A percentile compares a stretch with the other conserved stretches of the same genome.
Evolutionary conservation across 37 sponge, comb jelly and placozoan species (phyloP).

Genomic region (Eunapius fragilis): DNA sequence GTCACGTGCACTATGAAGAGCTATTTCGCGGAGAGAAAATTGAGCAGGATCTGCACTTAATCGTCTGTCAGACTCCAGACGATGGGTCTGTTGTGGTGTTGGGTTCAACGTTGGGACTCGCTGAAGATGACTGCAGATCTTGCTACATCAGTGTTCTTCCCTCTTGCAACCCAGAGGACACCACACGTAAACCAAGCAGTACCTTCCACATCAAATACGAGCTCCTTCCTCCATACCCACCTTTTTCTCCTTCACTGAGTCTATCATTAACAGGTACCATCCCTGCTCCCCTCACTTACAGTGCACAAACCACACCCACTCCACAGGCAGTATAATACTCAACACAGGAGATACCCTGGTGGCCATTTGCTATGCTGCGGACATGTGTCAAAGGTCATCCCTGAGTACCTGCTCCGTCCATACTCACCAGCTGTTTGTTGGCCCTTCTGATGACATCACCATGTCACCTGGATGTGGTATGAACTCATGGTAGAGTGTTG

Average conservation of each 20-base stretch:
- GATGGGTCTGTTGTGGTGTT: not conserved
- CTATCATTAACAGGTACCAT: slow-evolving; percentile 24
- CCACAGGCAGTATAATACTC: slow-evolving; percentile 11
- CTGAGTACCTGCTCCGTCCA: not conserved
- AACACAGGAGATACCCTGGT: slow-evolving; percentile 42
- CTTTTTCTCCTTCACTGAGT: slow-evolving; percentile 22
- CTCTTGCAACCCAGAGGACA: not conserved
- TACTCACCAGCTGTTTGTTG: not conserved
- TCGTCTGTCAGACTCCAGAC: slow-evolving; percentile 23
- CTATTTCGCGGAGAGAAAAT: slow-evolving; percentile 4
- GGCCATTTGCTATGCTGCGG: not conserved
- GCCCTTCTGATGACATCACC: not conserved
- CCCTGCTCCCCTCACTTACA: not conserved
- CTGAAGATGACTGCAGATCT: not conserved
- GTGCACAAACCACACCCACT: not conserved
- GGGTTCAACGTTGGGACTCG: not conserved
- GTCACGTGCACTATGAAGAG: not conserved
- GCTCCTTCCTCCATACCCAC: slow-evolving; percentile 20
- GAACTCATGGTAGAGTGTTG: not conserved
- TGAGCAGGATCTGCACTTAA: slow-evolving; percentile 2
- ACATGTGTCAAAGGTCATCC: not conserved
- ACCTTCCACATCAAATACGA: slow-evolving; percentile 43
- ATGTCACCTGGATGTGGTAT: not conserved
- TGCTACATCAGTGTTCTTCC: slow-evolving; percentile 32
- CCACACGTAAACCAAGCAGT: not conserved